Conservation (phyloP, 2,888 invertebrate species). For the Sphaerophoria rueppellii region DNA sequence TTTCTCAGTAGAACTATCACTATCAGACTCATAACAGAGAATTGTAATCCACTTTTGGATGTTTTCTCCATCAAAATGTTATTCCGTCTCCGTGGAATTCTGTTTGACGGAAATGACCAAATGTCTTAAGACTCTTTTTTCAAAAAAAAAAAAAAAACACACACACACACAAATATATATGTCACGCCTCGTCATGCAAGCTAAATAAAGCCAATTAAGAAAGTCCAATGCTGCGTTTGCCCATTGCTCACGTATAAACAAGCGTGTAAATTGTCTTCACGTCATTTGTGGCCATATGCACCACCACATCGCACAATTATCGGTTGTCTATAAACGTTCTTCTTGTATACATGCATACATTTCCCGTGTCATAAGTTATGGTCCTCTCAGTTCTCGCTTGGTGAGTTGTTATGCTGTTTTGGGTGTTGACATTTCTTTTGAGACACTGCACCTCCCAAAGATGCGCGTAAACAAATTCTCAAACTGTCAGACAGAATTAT, state of each 20-base stretch:
- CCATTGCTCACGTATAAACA: slow-evolving; percentile 10
- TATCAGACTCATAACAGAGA: too few relatives aligned
- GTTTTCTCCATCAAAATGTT: too few relatives aligned
- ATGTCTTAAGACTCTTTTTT: too few relatives aligned
- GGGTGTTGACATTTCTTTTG: slow-evolving; percentile 62
- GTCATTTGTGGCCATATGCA: slow-evolving; percentile 27
- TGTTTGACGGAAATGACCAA: too few relatives aligned
- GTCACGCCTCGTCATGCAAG: too few relatives aligned
- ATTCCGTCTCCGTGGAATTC: too few relatives aligned
- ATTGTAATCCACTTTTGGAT: too few relatives aligned
- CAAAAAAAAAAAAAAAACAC: too few relatives aligned
- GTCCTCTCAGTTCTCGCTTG: too few relatives aligned
- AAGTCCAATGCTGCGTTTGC: slow-evolving; percentile 1
- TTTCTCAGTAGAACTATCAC: too few relatives aligned
- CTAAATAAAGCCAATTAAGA: slow-evolving; percentile 34
- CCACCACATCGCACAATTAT: slow-evolving; percentile 23
- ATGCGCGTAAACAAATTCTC: slow-evolving; percentile 64
- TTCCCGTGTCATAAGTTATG: slow-evolving; percentile 13
- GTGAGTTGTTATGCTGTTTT: slow-evolving; percentile 11
- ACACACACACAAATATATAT: too few relatives aligned
- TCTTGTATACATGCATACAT: slow-evolving; percentile 11
- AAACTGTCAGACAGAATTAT: slow-evolving; percentile 74
- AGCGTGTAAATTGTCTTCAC: slow-evolving; percentile 54
- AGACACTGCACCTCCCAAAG: slow-evolving; percentile 47
- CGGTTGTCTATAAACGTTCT: not conserved